These are phyloP conservation scores for Rhinolophus ferrumequinum DNA, from an alignment of 2,113 vertebrate genomes.

Conservation along the genomic window DNA sequence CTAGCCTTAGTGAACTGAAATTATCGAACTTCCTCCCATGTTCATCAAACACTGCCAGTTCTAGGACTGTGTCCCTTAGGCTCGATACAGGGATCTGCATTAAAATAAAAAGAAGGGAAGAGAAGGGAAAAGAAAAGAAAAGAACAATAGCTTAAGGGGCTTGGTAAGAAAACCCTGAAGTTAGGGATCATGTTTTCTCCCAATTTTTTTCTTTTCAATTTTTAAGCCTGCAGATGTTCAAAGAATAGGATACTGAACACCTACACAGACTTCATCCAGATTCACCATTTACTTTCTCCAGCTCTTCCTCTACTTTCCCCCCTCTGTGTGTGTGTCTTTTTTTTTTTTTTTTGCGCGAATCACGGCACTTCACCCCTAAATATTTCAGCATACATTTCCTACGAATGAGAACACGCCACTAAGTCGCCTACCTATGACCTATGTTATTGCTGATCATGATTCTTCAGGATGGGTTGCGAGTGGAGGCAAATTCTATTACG, in stretches of 20 bases:
- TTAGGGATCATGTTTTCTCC: neutral
- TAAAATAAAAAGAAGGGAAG: neutral
- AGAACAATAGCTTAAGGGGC: neutral
- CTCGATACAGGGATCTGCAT: slow-evolving; percentile 82
- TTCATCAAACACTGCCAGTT: slow-evolving; percentile 83
- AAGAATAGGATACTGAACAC: neutral
- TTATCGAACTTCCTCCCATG: slow-evolving; percentile 84
- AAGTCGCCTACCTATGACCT: neutral
- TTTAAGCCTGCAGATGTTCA: neutral
- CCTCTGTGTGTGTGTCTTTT: neutral
- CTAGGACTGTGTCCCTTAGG: slow-evolving; percentile 78
- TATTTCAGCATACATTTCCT: neutral
- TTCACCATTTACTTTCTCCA: neutral
- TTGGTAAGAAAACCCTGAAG: neutral
- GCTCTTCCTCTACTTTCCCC: neutral
- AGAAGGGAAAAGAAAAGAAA: neutral
- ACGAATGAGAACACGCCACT: neutral
- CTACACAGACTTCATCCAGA: neutral
- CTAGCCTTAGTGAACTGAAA: slow-evolving; percentile 81
- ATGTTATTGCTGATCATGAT: neutral
- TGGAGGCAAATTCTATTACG: neutral
- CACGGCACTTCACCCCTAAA: neutral
- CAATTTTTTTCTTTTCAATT: neutral
- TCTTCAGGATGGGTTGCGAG: neutral
- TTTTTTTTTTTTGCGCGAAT: no score